These are phyloP conservation scores for Drosophila kuntzei DNA, from an alignment of 2,888 invertebrate genomes.

Conservation along the genomic window DNA sequence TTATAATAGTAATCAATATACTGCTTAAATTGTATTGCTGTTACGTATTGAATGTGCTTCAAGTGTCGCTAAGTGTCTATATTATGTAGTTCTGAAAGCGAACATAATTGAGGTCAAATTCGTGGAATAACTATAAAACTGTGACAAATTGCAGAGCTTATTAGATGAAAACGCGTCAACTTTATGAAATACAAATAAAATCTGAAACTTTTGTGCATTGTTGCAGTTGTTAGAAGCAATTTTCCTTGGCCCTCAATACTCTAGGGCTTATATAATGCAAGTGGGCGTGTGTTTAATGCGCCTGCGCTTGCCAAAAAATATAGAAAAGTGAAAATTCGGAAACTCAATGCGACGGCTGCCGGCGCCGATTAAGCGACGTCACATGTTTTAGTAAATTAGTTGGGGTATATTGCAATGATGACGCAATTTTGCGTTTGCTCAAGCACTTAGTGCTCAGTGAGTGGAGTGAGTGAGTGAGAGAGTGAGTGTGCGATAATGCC, in stretches of 20 bases:
- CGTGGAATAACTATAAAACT: slow-evolving; percentile 48
- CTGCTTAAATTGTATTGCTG: not conserved
- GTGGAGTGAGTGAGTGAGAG: slow-evolving; percentile 11
- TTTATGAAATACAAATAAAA: slow-evolving; percentile 3
- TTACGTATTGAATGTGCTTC: not conserved
- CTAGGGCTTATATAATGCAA: slow-evolving; percentile 69
- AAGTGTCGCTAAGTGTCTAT: slow-evolving; percentile 1
- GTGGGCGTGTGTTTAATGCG: slow-evolving; percentile 70
- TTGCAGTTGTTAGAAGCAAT: slow-evolving; percentile 24
- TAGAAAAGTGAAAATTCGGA: slow-evolving; percentile 72
- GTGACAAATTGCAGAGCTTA: slow-evolving; percentile 19
- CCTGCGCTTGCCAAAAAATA: slow-evolving; percentile 59
- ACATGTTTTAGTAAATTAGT: slow-evolving; percentile 42
- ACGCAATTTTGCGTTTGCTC: slow-evolving; percentile 60
- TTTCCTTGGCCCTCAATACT: slow-evolving; percentile 42
- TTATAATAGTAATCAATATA: not conserved
- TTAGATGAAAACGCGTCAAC: slow-evolving; percentile 9
- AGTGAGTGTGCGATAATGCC: slow-evolving; percentile 38
- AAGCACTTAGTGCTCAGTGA: not conserved
- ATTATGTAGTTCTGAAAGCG: not conserved
- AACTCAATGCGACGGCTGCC: slow-evolving; percentile 19
- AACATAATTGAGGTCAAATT: slow-evolving; percentile 49
- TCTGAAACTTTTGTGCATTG: slow-evolving; percentile 24
- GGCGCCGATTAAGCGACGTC: slow-evolving; percentile 46
- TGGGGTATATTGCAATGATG: slow-evolving; percentile 56